Evolutionary conservation across 2,113 vertebrate species (phyloP).

Genomic region (Pandion haliaetus): DNA sequence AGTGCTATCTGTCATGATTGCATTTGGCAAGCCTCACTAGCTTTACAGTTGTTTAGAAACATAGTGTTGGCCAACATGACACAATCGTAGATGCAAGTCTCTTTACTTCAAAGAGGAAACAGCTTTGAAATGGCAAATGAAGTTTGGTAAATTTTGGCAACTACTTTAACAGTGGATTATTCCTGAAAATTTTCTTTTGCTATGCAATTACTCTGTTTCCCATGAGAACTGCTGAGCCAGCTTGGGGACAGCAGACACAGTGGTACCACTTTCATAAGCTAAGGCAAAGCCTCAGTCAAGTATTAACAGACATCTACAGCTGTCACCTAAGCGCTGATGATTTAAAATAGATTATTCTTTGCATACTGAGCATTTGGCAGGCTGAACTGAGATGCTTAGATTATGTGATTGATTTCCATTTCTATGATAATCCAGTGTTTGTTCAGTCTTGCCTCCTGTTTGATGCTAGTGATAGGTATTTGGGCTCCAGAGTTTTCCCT

Average conservation of each 20-base stretch:
- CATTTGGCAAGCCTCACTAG: conserved; percentile 2
- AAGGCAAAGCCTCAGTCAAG: background rate
- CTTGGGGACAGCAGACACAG: background rate
- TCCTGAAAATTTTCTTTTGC: background rate
- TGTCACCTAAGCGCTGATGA: background rate
- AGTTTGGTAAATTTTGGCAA: background rate
- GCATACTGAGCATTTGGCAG: background rate
- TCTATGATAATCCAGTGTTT: background rate
- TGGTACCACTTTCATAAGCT: background rate
- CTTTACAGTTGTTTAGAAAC: conserved; percentile 16
- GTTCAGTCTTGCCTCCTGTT: background rate
- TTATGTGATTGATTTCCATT: background rate
- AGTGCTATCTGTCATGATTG: background rate
- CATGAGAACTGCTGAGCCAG: background rate
- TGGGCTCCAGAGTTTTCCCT: background rate
- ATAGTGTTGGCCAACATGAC: background rate
- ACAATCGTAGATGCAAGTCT: background rate
- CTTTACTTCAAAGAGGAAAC: background rate
- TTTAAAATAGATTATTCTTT: background rate
- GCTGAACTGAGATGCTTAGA: background rate
- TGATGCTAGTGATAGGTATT: background rate
- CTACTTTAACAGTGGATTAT: background rate
- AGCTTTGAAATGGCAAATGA: conserved; percentile 1
- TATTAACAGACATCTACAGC: background rate
- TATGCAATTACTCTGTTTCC: background rate